These are phyloP conservation scores for Polietes domitor DNA, from an alignment of 2,888 invertebrate species.

Conservation along the genomic window DNA sequence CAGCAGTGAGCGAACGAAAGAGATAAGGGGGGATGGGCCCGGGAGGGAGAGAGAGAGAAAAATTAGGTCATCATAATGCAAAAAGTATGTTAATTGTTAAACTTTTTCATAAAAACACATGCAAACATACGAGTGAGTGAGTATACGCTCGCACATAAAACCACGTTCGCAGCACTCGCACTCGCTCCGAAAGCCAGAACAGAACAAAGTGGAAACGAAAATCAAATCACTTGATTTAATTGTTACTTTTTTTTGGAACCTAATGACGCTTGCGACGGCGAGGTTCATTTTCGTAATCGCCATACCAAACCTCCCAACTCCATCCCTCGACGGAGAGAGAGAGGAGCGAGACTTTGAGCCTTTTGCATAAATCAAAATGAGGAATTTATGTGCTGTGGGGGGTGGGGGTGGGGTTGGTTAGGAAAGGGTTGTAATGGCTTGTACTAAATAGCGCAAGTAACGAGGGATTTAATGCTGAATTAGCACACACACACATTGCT, in stretches of 20 bases:
- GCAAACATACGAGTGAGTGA: too few species aligned
- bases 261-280: neutral
- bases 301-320: neutral
- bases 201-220: slow-evolving; percentile 10
- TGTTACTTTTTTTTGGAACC: slow-evolving; percentile 6
- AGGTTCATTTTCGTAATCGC: neutral
- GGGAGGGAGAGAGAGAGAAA: slow-evolving; percentile 19
- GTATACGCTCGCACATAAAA: neutral
- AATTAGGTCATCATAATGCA: slow-evolving; percentile 62
- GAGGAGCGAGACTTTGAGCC: too few species aligned
- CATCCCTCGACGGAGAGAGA: too few species aligned
- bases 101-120: slow-evolving; percentile 47
- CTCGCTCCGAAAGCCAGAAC: neutral
- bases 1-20: neutral
- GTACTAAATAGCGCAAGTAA: too few species aligned
- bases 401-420: too few species aligned
- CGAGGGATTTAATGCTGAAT: too few species aligned
- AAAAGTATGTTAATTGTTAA: slow-evolving; percentile 65
- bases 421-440: neutral
- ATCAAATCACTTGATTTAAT: slow-evolving; percentile 34
- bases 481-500: too few species aligned
- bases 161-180: neutral
- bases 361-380: too few species aligned
- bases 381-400: too few species aligned
- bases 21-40: too few species aligned